phyloP scores from a whole-genome alignment of 2,888 invertebrate genomes.

The Phortica okadai region DNA sequence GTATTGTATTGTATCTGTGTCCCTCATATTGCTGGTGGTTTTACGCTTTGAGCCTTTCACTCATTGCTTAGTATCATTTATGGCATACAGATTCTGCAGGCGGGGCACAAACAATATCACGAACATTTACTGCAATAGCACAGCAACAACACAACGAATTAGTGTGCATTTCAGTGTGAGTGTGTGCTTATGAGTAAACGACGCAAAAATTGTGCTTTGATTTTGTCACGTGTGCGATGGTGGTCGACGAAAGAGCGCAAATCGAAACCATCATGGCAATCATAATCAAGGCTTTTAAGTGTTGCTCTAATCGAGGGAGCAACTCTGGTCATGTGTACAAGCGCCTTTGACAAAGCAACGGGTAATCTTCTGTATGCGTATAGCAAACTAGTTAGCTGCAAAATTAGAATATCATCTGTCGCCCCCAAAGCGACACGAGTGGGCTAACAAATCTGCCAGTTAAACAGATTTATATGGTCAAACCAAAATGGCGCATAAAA shows the following conservation, averaged over 20 bases:
- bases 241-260: neutral
- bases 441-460: slow-evolving; percentile 57
- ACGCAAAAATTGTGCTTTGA: neutral
- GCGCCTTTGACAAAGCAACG: no score
- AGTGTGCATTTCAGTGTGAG: no score
- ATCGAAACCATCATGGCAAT: slow-evolving; percentile 24
- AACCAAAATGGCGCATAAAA: slow-evolving; percentile 48
- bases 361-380: no score
- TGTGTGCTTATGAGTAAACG: neutral
- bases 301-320: slow-evolving; percentile 22
- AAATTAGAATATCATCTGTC: slow-evolving; percentile 42
- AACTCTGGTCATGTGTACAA: no score
- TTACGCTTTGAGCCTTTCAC: neutral
- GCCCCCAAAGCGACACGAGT: slow-evolving; percentile 36
- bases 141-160: no score
- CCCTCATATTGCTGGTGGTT: neutral
- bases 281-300: slow-evolving; percentile 40
- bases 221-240: slow-evolving; percentile 9
- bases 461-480: slow-evolving; percentile 57
- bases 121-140: neutral
- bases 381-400: neutral
- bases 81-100: slow-evolving; percentile 21
- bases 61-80: neutral
- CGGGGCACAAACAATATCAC: neutral
- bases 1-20: neutral